Evolutionary conservation across 2,888 invertebrate genomes (phyloP), one percentile per base, ranked within the genome.

Genomic region (Apomyelois bistriatella): DNA sequence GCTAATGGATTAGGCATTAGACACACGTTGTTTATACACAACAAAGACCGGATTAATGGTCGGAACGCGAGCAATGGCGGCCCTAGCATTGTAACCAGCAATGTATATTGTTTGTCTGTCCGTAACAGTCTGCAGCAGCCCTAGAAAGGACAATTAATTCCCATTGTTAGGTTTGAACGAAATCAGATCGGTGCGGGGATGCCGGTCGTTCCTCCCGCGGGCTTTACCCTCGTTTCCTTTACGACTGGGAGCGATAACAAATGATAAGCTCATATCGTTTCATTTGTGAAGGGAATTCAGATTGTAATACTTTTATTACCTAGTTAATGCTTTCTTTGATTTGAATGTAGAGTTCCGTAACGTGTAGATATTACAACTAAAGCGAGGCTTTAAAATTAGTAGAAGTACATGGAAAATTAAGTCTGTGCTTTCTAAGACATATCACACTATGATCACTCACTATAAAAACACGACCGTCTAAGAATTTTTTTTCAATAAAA

Each of bases 191-290:
- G 10, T 16, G 8, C 32, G 10, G 17, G 3, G 1, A 2, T 17
- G 28, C 28, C 2, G 17, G 10, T n/a, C 10, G 41, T 16, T 17
- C 10, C 17, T n/a, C 41, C 41, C 41, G 10, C 41, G 41, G 41
- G 41, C 41, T 38, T 16, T 22, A 41, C 41, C 41, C 41, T 41
- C 41, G 41, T 41, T 41, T 41, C 41, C 41, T 22, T 41, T 41
- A 41, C 17, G 41, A 41, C 41, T n/a, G 17, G 16, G 41, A 32
- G 17, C 17, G 10, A 41, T 17, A 41, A 41, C 38, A 38, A 38
- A 15, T 17, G 41, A 41, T 41, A 41, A 41, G 41, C 41, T 17
- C 17, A 17, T 17, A 32, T 10, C 32, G 32, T 32, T 32, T 32
- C 9, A 32, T 32, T 32, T 32, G 28, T 28, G 22, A 32, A 32